These are phyloP conservation scores for Diarsia rubi DNA, from an alignment of 2,888 invertebrate species.

Conservation along the genomic window DNA sequence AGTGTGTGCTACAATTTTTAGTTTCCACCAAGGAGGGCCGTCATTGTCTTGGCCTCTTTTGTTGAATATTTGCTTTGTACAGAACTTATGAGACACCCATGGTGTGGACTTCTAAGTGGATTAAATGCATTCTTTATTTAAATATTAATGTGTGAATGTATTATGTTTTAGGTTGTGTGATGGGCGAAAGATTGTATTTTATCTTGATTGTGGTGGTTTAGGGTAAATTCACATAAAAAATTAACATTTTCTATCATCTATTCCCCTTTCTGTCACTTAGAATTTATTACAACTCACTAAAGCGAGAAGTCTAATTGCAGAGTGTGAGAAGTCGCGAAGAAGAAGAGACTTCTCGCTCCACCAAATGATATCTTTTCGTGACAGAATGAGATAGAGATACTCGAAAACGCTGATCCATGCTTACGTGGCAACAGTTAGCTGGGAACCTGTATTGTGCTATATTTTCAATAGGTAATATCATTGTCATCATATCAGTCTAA, in stretches of 20 bases:
- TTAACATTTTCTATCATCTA: not conserved
- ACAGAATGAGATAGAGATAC: not conserved
- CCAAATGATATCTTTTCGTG: not conserved
- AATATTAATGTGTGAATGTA: slow-evolving; percentile 58
- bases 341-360: not conserved
- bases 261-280: not conserved
- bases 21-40: slow-evolving; percentile 77
- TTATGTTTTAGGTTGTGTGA: slow-evolving; percentile 11
- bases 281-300: not conserved
- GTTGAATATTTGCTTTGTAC: slow-evolving; percentile 71
- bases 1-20: slow-evolving; percentile 84
- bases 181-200: not conserved
- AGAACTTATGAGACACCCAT: slow-evolving; percentile 47
- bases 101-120: slow-evolving; percentile 59
- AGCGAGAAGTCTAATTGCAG: not conserved
- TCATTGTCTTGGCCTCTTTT: slow-evolving; percentile 75
- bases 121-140: slow-evolving; percentile 59
- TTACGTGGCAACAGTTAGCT: not conserved
- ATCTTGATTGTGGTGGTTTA: not conserved
- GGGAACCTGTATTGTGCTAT: not conserved
- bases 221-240: not conserved
- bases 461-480: not conserved
- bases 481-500: not conserved
- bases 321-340: too few relatives aligned
- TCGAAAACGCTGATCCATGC: not conserved